Base-by-base conservation (phyloP, 2,888 invertebrate species). In the Drosophila conformis region DNA sequence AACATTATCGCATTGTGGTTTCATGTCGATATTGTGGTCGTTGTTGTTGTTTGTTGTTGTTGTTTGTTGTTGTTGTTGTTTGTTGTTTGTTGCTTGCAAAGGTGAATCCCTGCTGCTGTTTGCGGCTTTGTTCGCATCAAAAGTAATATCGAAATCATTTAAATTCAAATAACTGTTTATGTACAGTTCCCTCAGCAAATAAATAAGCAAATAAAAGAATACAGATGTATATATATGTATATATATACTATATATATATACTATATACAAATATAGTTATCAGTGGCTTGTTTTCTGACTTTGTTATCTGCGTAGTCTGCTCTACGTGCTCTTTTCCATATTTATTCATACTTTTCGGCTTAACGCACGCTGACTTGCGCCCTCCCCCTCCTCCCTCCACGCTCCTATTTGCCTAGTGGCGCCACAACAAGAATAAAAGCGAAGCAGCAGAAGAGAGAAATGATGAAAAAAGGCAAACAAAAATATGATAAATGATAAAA, bases 271-370 rank as follows among this genome's bases (percentile, higher is more conserved):
- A 69, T 69, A 61, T 54, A 71, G 80, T 72, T 87, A 87, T 85
- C 80, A 83, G 76, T 83, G 76, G 64, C 77, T 69, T 79, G 66
- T 76, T 82, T 70, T 46, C 46, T 69, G 57, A 72, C 69, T 73
- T 70, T 78, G 78, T 83, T 88, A 87, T 88, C 87, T 85, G 31
- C 21, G 21, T 56, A n/a, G 27, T 56, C 27, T 42, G 74, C 48
- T 59, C 68, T 80, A 88, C 87, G 87, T 88, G 87, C 83, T 79
- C 82, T 73, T 89, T 73, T 57, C 42, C 36, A 89, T 82, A 80
- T 83, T 87, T 80, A 82, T 82, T 89, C 89, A 87, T 77, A 85
- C 83, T 87, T 87, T 89, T 74, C 75, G 87, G 85, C 85, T 83
- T 89, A 85, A 61, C 57, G 69, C 82, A 48, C 72, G 57, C 68